These are phyloP conservation scores for Clarias macrocephalus DNA, from an alignment of 2,113 vertebrate species.

Conservation along the genomic window DNA sequence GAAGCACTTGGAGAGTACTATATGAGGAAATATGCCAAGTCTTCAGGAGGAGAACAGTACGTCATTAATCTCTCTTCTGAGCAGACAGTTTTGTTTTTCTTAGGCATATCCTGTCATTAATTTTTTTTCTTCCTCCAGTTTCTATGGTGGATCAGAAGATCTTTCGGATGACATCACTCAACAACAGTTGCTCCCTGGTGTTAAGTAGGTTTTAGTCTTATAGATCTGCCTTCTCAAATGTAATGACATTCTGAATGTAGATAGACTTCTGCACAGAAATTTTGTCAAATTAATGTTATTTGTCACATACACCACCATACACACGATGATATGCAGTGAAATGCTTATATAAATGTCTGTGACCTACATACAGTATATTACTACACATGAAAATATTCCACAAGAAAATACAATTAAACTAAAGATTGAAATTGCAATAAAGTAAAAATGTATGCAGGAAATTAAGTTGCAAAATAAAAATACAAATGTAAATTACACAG, in stretches of 20 bases:
- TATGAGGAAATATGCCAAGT: slow-evolving; percentile 94
- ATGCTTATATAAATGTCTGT: no score
- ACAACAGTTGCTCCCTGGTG: slow-evolving; percentile 90
- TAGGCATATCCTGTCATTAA: background rate
- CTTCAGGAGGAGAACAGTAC: slow-evolving; percentile 87
- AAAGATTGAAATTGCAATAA: no score
- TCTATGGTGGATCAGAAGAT: slow-evolving; percentile 85
- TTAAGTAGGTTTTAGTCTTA: slow-evolving; percentile 78
- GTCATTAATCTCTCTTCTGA: slow-evolving; percentile 41
- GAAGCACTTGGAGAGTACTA: slow-evolving; percentile 93
- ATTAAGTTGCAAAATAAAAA: no score
- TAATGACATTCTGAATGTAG: background rate
- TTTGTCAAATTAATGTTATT: no score
- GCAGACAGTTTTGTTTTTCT: background rate
- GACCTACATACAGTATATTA: no score
- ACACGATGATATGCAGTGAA: no score
- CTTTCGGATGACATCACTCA: slow-evolving; percentile 95
- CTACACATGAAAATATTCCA: no score
- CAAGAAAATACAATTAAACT: no score
- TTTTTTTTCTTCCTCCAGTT: slow-evolving; percentile 63
- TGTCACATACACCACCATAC: no score
- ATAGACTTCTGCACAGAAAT: background rate
- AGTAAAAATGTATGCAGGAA: no score
- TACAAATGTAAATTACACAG: no score
- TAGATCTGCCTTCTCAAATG: no score